These are phyloP conservation scores for Empidonax traillii DNA, from an alignment of 2,113 vertebrate species.

Conservation along the genomic window DNA sequence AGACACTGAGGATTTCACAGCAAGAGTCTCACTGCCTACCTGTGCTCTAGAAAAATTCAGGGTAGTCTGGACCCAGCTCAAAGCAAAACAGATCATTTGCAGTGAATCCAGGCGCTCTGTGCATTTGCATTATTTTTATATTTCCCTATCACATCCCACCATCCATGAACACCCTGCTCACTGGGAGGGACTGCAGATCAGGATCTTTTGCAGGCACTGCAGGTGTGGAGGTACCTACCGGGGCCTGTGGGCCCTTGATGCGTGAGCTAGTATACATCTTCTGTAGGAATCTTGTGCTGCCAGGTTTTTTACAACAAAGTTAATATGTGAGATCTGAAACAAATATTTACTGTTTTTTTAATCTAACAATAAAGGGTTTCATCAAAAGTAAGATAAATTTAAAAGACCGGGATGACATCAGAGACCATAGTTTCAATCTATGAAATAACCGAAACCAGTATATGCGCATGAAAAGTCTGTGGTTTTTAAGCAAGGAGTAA, in stretches of 20 bases:
- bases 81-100: not conserved
- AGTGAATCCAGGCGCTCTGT: not conserved
- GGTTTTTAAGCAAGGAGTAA: not conserved
- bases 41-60: not conserved
- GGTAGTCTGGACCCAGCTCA: not conserved
- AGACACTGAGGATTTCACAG: not conserved
- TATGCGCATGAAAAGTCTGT: not conserved
- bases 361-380: not conserved
- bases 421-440: not conserved
- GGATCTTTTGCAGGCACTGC: not conserved
- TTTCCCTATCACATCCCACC: not conserved
- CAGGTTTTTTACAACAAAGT: not conserved
- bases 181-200: not conserved
- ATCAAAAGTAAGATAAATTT: not conserved
- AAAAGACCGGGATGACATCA: conserved; percentile 1
- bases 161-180: not conserved
- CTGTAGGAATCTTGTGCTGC: not conserved
- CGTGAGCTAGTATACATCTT: not conserved
- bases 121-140: not conserved
- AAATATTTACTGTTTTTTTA: not conserved
- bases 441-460: conserved; percentile 3
- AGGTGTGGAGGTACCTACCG: not conserved
- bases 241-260: not conserved
- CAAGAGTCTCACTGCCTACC: not conserved
- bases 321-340: not conserved